Percentiles rank a stretch among this genome's conserved stretches.
phyloP scores from a whole-genome alignment of 2,888 invertebrate genomes.

The Busseola fusca region DNA sequence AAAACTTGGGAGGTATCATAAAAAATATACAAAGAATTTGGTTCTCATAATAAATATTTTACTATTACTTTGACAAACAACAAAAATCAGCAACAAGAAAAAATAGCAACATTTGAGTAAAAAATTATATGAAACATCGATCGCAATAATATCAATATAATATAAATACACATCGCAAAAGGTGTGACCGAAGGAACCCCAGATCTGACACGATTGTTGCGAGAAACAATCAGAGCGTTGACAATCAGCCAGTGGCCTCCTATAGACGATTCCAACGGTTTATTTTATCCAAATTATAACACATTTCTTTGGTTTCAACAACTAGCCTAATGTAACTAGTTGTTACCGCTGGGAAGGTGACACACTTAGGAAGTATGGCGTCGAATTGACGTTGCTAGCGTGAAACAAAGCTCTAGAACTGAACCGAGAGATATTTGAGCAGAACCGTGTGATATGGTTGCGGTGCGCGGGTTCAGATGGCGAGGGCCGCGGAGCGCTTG shows the following conservation, averaged over 20 bases:
- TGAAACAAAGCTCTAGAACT: conserved; percentile 61
- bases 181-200: conserved; percentile 24
- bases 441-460: too few relatives aligned
- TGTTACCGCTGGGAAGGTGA: conserved; percentile 17
- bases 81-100: too few relatives aligned
- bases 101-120: too few relatives aligned
- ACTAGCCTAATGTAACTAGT: conserved; percentile 61
- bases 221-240: conserved; percentile 32
- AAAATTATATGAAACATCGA: too few relatives aligned
- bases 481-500: conserved; percentile 89
- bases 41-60: too few relatives aligned
- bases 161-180: too few relatives aligned
- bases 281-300: conserved; percentile 58
- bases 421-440: conserved; percentile 37
- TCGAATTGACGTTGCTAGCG: conserved; percentile 62
- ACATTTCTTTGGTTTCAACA: conserved; percentile 70
- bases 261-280: conserved; percentile 64
- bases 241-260: conserved; percentile 34
- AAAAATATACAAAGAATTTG: too few relatives aligned
- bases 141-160: too few relatives aligned
- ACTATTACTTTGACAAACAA: too few relatives aligned
- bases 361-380: conserved; percentile 45
- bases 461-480: too few relatives aligned
- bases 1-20: too few relatives aligned
- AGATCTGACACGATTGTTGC: conserved; percentile 24